phyloP scores from a whole-genome alignment of 2,888 invertebrate species.

The Agrotis ipsilon region DNA sequence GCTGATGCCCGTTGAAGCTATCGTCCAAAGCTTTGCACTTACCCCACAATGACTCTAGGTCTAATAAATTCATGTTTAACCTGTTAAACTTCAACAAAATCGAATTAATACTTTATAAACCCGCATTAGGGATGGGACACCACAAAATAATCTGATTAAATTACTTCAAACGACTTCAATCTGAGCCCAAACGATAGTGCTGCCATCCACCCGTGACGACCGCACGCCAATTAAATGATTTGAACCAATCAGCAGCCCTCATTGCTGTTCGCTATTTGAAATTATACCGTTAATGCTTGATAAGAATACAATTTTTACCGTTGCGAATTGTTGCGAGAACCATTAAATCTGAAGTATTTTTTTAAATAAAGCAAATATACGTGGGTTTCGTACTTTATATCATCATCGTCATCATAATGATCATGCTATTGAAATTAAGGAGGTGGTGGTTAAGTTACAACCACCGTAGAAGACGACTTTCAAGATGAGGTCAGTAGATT shows the following conservation, averaged over 20 bases:
- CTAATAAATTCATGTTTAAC: too few relatives aligned
- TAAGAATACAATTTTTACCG: slow-evolving; percentile 58
- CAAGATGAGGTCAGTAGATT: too few relatives aligned
- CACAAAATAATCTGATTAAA: slow-evolving; percentile 40
- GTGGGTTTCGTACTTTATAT: not conserved
- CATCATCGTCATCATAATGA: not conserved
- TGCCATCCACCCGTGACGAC: slow-evolving; percentile 45
- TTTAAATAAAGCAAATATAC: not conserved
- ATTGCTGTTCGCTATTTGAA: slow-evolving; percentile 55
- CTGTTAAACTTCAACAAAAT: not conserved
- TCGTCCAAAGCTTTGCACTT: too few relatives aligned
- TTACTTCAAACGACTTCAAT: slow-evolving; percentile 30
- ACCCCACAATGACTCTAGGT: too few relatives aligned
- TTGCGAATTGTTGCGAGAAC: slow-evolving; percentile 49
- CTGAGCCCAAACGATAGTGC: slow-evolving; percentile 43
- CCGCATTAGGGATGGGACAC: slow-evolving; percentile 24
- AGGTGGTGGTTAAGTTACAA: too few relatives aligned
- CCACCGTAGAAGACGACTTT: too few relatives aligned
- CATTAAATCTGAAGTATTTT: slow-evolving; percentile 49
- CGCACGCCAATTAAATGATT: slow-evolving; percentile 61
- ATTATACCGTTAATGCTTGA: slow-evolving; percentile 57
- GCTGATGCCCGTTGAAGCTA: too few relatives aligned
- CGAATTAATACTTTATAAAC: slow-evolving; percentile 20
- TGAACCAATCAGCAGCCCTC: slow-evolving; percentile 58
- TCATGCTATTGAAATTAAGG: not conserved